phyloP scores from a whole-genome alignment of 2,113 vertebrate genomes.

The Trochalopteron elliotii region DNA sequence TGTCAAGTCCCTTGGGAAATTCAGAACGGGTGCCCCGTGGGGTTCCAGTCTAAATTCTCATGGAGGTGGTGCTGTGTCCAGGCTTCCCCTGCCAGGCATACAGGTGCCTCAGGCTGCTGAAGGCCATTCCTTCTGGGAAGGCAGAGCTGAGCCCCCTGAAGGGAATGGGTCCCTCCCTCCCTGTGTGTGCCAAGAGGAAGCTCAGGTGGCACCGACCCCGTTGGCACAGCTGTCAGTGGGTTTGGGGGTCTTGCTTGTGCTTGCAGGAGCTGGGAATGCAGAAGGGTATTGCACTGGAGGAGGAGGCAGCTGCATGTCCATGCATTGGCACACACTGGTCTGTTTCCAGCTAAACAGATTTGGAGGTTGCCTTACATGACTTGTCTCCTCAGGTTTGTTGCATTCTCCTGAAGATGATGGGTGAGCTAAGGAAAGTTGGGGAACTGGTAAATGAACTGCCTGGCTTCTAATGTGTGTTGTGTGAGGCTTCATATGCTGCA shows the following conservation, averaged over 20 bases:
- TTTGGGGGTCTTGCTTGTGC: not conserved
- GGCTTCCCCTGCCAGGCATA: not conserved
- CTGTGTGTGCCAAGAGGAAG: not conserved
- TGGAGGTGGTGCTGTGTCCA: not conserved
- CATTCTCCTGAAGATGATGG: not conserved
- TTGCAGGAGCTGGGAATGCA: not conserved
- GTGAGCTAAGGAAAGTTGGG: not conserved
- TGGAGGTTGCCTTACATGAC: not conserved
- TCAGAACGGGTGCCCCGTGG: accelerated
- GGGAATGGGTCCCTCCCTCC: not conserved
- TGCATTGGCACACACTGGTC: not conserved
- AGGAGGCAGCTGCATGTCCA: not conserved
- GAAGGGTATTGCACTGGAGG: not conserved
- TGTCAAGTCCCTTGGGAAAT: not conserved
- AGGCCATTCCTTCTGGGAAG: not conserved
- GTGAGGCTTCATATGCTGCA: not conserved
- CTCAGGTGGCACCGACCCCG: not conserved
- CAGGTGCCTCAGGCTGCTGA: not conserved
- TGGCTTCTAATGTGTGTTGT: not conserved
- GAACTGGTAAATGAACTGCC: not conserved
- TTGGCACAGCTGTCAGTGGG: not conserved
- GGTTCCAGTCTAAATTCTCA: not conserved
- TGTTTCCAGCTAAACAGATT: not conserved
- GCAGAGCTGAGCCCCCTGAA: not conserved
- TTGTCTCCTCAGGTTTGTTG: constrained; percentile 14